These are phyloP conservation scores for Frankliniella fusca DNA, from an alignment of 2,888 invertebrate species.

Conservation along the genomic window DNA sequence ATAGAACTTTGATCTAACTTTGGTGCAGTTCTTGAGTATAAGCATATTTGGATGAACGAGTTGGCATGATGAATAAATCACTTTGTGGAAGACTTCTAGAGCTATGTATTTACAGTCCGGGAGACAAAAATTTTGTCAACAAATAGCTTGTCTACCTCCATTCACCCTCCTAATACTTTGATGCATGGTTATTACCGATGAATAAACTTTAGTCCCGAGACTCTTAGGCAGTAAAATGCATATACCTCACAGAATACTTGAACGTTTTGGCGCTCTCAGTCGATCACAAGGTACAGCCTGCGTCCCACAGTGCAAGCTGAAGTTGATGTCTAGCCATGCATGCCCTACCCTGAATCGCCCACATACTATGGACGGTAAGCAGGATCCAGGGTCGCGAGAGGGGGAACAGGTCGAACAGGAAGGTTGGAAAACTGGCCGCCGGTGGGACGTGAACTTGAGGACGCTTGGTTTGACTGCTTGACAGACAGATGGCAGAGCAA, in stretches of 20 bases:
- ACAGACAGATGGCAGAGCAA: too few species aligned
- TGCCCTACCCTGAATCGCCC: neutral
- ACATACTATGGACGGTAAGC: neutral
- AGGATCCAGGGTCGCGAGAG: neutral
- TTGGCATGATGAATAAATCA: neutral
- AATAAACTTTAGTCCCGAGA: too few species aligned
- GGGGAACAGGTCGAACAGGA: neutral
- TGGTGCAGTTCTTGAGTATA: neutral
- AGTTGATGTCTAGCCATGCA: neutral
- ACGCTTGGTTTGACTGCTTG: too few species aligned
- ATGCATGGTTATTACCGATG: too few species aligned
- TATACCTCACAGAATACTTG: constrained; percentile 6
- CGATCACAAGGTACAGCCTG: neutral
- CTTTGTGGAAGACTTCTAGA: constrained; percentile 12
- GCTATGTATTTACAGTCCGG: neutral
- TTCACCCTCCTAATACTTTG: neutral
- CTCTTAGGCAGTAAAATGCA: constrained; percentile 18
- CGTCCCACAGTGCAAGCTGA: neutral
- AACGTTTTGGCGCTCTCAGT: constrained; percentile 21
- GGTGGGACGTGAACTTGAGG: neutral
- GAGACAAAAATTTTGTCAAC: neutral
- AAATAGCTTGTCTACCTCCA: neutral
- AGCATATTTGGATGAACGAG: neutral
- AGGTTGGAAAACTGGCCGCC: neutral
- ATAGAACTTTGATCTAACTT: neutral